Base-by-base conservation (phyloP, 2,797 vertebrate genomes). In the Ptychadena robeensis region DNA sequence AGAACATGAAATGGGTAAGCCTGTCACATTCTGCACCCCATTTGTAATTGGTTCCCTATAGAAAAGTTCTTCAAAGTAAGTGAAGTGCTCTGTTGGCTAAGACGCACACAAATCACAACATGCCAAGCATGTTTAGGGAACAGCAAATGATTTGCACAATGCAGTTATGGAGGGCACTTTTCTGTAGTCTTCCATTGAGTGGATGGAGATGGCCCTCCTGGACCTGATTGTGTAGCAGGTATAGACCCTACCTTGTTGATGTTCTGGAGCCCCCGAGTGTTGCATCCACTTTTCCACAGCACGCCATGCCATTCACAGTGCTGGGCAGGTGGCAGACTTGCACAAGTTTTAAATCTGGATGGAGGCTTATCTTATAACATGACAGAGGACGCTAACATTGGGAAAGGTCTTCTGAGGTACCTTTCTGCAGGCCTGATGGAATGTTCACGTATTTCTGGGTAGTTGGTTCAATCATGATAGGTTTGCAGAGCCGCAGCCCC, bases 291-390 rank as follows among this genome's bases (percentile, higher is more conserved):
- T 79, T 75, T 28, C 1, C 48, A 34, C 34, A 81, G 82, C 80
- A 9, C 87, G 86, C 74, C n/a, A 0, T 9, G 76, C 81, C 89
- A 89, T 86, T 89, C 87, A 87, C 86, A 87, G 87, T 87, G 31
- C 80, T 65, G 80, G 88, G 85, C 87, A 89, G 87, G 86, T 87
- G 87, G 81, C 83, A 88, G 86, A 82, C 81, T 86, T 15, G 27
- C 40, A 82, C 67, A 78, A 67, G 53, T 63, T 88, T 86, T 86
- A 86, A 88, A 85, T 87, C 80, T 86, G 76, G 0, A 0, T 85
- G 79, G 82, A 70, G 87, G 88, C 76, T 70, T 87, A 86, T 85
- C 57, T 69, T 86, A 76, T 86, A 89, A 80, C 53, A 85, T 84
- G 82, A 87, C 78, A 82, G 84, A 78, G 85, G 88, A 86, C 87